These are phyloP conservation scores for Tromatobia lineatoria DNA, from an alignment of 2,888 invertebrate species.

Conservation along the genomic window DNA sequence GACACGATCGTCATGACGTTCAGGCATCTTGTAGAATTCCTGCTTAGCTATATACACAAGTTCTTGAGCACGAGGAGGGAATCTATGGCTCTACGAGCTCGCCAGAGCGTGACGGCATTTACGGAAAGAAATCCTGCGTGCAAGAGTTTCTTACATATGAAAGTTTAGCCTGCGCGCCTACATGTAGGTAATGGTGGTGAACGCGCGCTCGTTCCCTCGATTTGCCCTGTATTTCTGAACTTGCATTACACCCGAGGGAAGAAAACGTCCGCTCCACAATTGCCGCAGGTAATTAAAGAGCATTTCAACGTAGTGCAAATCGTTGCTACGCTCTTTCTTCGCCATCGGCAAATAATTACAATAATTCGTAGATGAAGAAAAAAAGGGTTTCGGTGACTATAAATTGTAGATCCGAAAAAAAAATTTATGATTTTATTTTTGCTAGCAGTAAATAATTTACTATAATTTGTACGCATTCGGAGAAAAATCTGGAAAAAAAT, in stretches of 20 bases:
- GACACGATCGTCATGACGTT: constrained; percentile 35
- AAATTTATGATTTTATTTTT: too few relatives aligned
- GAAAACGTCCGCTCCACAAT: constrained; percentile 10
- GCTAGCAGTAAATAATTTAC: too few relatives aligned
- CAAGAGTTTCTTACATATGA: constrained; percentile 54
- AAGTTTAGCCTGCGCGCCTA: constrained; percentile 64
- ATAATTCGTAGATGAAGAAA: background rate
- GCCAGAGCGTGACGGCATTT: constrained; percentile 65
- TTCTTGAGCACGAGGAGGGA: constrained; percentile 15
- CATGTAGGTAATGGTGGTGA: constrained; percentile 42
- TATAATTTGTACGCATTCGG: too few relatives aligned
- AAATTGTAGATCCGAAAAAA: too few relatives aligned
- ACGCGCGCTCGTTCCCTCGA: constrained; percentile 8
- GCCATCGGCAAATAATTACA: background rate
- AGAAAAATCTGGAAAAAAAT: too few relatives aligned
- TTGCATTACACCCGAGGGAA: constrained; percentile 56
- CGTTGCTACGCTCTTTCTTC: constrained; percentile 6
- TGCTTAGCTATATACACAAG: constrained; percentile 41
- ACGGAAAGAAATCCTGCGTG: constrained; percentile 66
- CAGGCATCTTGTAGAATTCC: constrained; percentile 56
- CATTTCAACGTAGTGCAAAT: constrained; percentile 49
- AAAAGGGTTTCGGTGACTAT: too few relatives aligned
- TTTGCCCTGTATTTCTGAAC: constrained; percentile 36
- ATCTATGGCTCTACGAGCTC: constrained; percentile 34
- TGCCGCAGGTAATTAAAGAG: constrained; percentile 43